phyloP scores from a whole-genome alignment of 2,113 vertebrate genomes.

The Pogona vitticeps region DNA sequence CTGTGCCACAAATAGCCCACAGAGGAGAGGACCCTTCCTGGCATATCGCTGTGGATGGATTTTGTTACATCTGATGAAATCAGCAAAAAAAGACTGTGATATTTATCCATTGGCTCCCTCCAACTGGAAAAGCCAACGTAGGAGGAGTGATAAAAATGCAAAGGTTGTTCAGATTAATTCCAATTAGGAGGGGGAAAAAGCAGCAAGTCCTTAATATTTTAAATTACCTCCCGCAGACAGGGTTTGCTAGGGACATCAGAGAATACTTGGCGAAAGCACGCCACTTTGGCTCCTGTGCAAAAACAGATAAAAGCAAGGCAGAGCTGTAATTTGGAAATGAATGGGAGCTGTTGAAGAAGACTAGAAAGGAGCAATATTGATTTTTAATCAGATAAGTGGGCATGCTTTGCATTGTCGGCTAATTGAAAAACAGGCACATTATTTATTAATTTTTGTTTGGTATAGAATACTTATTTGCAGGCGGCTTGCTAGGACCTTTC shows the following conservation, averaged over 20 bases:
- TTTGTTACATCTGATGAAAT: constrained; percentile 40
- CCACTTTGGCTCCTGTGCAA: constrained; percentile 5
- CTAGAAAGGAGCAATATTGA: constrained; percentile 27
- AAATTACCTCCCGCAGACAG: constrained; percentile 17
- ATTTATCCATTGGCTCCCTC: constrained; percentile 34
- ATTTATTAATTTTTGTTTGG: background rate
- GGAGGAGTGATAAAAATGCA: background rate
- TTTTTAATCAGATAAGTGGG: background rate
- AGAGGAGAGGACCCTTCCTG: constrained; percentile 6
- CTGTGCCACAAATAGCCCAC: constrained; percentile 51
- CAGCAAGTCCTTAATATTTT: constrained; percentile 28
- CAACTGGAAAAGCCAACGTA: constrained; percentile 48
- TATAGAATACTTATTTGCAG: background rate
- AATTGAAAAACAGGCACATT: background rate
- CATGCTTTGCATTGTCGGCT: constrained; percentile 44
- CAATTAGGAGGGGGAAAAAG: constrained; percentile 28
- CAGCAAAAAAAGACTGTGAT: constrained; percentile 32
- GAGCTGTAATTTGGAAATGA: background rate
- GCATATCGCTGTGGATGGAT: constrained; percentile 33
- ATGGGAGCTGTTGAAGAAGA: constrained; percentile 14
- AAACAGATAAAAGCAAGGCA: background rate
- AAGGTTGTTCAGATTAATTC: constrained; percentile 22
- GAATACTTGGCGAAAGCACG: constrained; percentile 10
- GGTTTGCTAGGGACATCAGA: constrained; percentile 23
- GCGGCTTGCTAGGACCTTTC: background rate